Percentiles rank a stretch among this genome's conserved stretches.
Conservation (phyloP, 2,797 vertebrate species). For the Bothrops alternatus region DNA sequence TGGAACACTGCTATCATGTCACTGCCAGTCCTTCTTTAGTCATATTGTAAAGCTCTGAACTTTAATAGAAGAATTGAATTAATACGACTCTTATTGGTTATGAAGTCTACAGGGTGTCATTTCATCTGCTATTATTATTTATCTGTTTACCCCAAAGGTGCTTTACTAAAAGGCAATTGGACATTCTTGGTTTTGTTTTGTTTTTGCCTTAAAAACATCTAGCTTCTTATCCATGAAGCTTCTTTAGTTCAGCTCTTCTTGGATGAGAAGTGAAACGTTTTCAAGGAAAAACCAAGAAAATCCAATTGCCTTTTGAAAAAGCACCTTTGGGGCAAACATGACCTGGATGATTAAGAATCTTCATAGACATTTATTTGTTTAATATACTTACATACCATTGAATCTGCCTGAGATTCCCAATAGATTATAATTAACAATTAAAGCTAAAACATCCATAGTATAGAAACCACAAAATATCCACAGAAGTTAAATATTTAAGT, state of each 20-base stretch:
- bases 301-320: not conserved
- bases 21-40: not conserved
- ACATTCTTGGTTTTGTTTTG: not conserved
- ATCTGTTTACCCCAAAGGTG: not conserved
- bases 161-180: not conserved
- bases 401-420: not conserved
- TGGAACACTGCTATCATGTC: not conserved
- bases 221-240: not conserved
- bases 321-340: not conserved
- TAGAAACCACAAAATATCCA: not conserved
- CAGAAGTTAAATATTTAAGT: not conserved
- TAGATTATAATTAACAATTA: not conserved
- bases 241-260: not conserved
- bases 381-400: not conserved
- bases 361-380: not conserved
- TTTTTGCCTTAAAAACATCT: not conserved
- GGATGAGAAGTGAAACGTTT: not conserved
- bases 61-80: slow-evolving; percentile 3
- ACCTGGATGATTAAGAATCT: not conserved
- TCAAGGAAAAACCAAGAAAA: not conserved
- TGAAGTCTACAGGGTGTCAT: not conserved
- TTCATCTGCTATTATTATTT: not conserved
- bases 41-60: not conserved
- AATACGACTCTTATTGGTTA: not conserved
- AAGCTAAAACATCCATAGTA: not conserved